Base-by-base conservation (phyloP, 2,888 invertebrate species). In the Zygothrica quintamaculata region DNA sequence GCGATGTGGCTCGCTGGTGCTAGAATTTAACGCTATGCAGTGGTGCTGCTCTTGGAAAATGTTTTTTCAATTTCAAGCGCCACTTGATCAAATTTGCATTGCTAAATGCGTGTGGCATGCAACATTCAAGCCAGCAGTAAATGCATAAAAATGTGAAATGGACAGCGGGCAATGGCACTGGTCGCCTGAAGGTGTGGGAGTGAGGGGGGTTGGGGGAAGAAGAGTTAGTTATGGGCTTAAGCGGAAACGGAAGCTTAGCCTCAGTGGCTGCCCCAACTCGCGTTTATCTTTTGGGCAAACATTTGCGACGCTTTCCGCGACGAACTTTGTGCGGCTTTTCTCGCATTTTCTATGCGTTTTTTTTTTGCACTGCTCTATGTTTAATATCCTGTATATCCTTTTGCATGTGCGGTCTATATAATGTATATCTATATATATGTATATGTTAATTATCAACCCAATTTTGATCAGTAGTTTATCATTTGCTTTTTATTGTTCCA, bases 221-320 rank as follows among this genome's bases (percentile, higher is more conserved):
- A 18, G 11, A 22, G 13, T 4, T 16, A 40, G 39, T 8, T 9
- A 22, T 11, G 5, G 26, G 13, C 2, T 2, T 18, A 26, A 44
- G 33, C 62, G 84, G 75, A 80, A 84, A 60, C 75, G 81, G 75
- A 84, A 72, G 84, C 87, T 77, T 72, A 65, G 72, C 64, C 62
- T 25, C 48, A 13, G 31, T 43, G 62, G 40, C 65, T 51, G 62
- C 43, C 51, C 37, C 50, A 37, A 36, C 11, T 50, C 48, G 64
- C 50, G 42, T 68, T 78, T 81, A 81, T 84, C 81, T 86, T 55
- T 39, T 43, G 64, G 74, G 67, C 80, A 84, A 86, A 74, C 81
- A 80, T 65, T 71, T 48, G 40, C 69, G 40, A 46, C 65, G 60
- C 57, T 60, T 68, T 71, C 57, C 53, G 61, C 25, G 33, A 46